Conservation (phyloP, 2,113 vertebrate genomes). For the Turdus rufiventris region DNA sequence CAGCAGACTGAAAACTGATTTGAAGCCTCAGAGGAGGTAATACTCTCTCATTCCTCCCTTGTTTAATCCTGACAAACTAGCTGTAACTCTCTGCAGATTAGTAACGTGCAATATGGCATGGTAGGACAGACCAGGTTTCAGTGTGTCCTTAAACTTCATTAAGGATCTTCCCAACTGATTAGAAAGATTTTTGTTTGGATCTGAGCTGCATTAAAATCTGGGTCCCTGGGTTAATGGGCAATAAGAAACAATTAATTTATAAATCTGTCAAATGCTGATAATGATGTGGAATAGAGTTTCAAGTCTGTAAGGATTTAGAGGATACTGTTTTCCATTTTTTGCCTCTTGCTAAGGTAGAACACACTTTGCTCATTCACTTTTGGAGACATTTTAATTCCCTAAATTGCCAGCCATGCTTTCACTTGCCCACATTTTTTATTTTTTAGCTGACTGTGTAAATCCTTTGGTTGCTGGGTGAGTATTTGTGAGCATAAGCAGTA, state of each 20-base stretch:
- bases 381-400: background rate
- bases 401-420: background rate
- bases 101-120: background rate
- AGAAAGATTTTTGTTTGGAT: background rate
- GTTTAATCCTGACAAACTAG: slow-evolving; percentile 31
- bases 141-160: background rate
- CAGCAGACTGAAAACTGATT: slow-evolving; percentile 42
- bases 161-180: background rate
- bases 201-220: background rate
- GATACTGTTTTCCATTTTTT: background rate
- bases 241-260: background rate
- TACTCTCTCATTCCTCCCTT: slow-evolving; percentile 6
- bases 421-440: background rate
- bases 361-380: background rate
- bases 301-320: background rate
- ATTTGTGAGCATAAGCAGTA: background rate
- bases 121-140: background rate
- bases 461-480: background rate
- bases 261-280: background rate
- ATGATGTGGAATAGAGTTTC: background rate
- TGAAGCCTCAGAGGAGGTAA: slow-evolving; percentile 45
- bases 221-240: slow-evolving; percentile 1
- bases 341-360: background rate
- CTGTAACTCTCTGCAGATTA: background rate
- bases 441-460: background rate